These are phyloP conservation scores for Agelastica alni DNA, from an alignment of 2,888 invertebrate species.

Conservation along the genomic window DNA sequence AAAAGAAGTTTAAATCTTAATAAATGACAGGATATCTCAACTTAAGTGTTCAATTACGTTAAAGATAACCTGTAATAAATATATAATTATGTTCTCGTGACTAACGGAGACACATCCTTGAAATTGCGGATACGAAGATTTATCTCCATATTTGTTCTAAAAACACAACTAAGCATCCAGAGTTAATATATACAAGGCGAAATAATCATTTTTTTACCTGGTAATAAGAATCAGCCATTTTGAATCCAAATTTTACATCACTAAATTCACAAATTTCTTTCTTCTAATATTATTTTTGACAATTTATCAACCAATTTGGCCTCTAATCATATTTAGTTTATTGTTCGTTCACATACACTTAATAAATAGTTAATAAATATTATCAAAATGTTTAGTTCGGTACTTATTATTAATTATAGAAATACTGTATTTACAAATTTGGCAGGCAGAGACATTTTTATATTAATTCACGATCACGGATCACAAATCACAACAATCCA, in stretches of 20 bases:
- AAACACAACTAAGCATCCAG: not conserved
- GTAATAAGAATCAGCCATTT: conserved; percentile 70
- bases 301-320: conserved; percentile 17
- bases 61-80: conserved; percentile 21
- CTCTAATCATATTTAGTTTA: conserved; percentile 8
- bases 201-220: conserved; percentile 59
- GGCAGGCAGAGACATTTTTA: conserved; percentile 29
- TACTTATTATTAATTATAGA: conserved; percentile 7
- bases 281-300: conserved; percentile 24
- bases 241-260: conserved; percentile 48
- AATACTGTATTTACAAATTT: conserved; percentile 32
- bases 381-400: conserved; percentile 3
- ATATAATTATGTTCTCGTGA: conserved; percentile 16
- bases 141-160: not conserved
- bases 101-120: conserved; percentile 4
- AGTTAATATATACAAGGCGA: not conserved
- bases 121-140: conserved; percentile 6
- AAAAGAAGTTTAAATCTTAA: not conserved
- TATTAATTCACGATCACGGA: conserved; percentile 1
- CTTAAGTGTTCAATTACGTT: not conserved
- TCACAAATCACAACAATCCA: conserved; percentile 20
- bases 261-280: conserved; percentile 23
- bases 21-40: not conserved
- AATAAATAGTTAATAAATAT: not conserved
- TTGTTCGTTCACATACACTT: conserved; percentile 10